Evolutionary conservation across 2,888 invertebrate species (phyloP), one percentile per base, ranked within the genome.

Genomic region (Habrosyne pyritoides): DNA sequence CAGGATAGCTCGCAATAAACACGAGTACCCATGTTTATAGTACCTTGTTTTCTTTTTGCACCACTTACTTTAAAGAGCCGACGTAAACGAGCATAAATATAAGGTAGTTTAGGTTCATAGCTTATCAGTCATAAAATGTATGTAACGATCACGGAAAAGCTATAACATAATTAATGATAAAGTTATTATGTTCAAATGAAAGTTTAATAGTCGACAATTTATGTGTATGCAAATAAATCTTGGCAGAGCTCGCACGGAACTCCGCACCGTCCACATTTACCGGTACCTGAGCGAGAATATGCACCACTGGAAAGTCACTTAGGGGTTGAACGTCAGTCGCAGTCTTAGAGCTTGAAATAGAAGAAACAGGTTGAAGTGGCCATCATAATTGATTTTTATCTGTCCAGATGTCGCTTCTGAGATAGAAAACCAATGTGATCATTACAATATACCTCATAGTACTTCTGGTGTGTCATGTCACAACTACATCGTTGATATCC

Each of bases 321-420:
- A 62, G 67, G 69, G 71, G 70, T 70, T 66, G 71, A 70, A 71
- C 64, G 61, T 68, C 66, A 68, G 14, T 6, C 14, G 36, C 36
- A 36, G 7, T 2, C 14, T 36, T n/a, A n/a, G 36, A 36, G 14
- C 36, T 14, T 36, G n/a, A 12, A 36, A 14, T 36, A 6, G 12
- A 36, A 14, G 36, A n/a, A 36, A 3, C 14, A 36, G 10, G 33
- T 33, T 33, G 5, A n/a, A 33, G 2, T 33, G n/a, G 33, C 12
- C n/a, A 33, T 33, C 33, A 33, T n/a, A 10, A n/a, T n/a, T n/a
- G 2, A 28, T 10, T 10, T 10, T 7, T 28, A 28, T 7, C 28
- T 28, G 28, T 28, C 10, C 28, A 10, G 28, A 28, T 7, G 28
- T 28, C 28, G 28, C 8, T 28, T 28, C 10, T 28, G 28, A 28